Evolutionary conservation across 2,888 invertebrate genomes (phyloP).

Genomic region (Norana najaformis): DNA sequence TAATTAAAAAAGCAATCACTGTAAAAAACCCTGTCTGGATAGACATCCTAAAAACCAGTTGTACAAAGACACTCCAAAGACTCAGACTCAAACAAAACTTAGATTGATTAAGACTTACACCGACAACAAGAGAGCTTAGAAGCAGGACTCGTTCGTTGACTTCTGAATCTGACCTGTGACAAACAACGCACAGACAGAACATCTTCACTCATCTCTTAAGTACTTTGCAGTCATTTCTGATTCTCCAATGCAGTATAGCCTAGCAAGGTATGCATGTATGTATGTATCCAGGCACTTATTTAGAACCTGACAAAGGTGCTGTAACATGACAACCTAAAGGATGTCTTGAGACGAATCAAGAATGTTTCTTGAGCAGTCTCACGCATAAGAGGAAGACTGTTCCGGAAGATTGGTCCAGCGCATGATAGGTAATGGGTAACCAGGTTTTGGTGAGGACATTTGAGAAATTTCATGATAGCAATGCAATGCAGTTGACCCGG

Average conservation of each 20-base stretch:
- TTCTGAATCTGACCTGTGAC: neutral
- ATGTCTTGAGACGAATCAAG: too few relatives aligned
- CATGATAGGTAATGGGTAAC: too few relatives aligned
- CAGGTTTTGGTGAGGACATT: neutral
- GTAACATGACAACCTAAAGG: too few relatives aligned
- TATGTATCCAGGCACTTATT: too few relatives aligned
- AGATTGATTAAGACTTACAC: neutral
- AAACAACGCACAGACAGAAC: neutral
- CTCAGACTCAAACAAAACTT: neutral
- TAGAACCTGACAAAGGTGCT: too few relatives aligned
- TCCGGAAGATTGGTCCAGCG: too few relatives aligned
- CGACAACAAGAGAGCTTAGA: neutral
- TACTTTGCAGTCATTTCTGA: neutral
- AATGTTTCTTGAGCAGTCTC: too few relatives aligned
- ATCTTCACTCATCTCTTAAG: neutral
- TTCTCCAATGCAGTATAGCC: too few relatives aligned
- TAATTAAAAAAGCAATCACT: too few relatives aligned
- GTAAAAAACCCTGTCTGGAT: too few relatives aligned
- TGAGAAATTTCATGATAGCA: neutral
- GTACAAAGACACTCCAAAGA: neutral
- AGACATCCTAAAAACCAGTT: neutral
- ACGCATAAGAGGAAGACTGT: too few relatives aligned
- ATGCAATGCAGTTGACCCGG: neutral
- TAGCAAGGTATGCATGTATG: neutral
- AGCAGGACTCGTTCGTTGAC: neutral